Conservation (phyloP, 2,113 vertebrate species). For the Natator depressus region DNA sequence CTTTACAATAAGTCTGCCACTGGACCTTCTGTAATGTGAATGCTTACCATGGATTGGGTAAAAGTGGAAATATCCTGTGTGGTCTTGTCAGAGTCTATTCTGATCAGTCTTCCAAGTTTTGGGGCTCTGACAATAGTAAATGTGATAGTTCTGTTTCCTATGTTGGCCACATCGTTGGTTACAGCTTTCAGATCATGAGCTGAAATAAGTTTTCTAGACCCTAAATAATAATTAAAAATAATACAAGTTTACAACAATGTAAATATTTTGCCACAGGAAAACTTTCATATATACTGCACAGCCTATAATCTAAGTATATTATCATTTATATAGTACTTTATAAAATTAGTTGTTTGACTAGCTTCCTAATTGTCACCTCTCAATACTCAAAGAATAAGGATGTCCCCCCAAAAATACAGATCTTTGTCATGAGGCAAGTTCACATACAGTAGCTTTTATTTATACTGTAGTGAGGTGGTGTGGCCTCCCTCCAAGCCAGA, state of each 20-base stretch:
- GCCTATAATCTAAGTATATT: background rate
- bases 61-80: conserved; percentile 84
- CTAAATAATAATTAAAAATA: conserved; percentile 68
- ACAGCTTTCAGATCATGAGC: conserved; percentile 80
- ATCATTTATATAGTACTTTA: background rate
- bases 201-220: conserved; percentile 83
- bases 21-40: background rate
- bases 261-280: background rate
- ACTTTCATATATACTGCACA: background rate
- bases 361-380: background rate
- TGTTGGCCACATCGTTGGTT: conserved; percentile 83
- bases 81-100: conserved; percentile 72
- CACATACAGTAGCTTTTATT: background rate
- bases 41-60: conserved; percentile 90
- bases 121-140: conserved; percentile 82
- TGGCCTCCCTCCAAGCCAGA: too few species aligned
- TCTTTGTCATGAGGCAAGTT: background rate
- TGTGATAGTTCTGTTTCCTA: conserved; percentile 82
- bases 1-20: background rate
- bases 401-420: background rate
- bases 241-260: background rate
- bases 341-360: background rate
- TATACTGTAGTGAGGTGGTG: background rate
- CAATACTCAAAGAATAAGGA: background rate
- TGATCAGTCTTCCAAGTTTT: conserved; percentile 85